Evolutionary conservation across 2,797 vertebrate species (phyloP).

Genomic region (Clarias laeviceps): DNA sequence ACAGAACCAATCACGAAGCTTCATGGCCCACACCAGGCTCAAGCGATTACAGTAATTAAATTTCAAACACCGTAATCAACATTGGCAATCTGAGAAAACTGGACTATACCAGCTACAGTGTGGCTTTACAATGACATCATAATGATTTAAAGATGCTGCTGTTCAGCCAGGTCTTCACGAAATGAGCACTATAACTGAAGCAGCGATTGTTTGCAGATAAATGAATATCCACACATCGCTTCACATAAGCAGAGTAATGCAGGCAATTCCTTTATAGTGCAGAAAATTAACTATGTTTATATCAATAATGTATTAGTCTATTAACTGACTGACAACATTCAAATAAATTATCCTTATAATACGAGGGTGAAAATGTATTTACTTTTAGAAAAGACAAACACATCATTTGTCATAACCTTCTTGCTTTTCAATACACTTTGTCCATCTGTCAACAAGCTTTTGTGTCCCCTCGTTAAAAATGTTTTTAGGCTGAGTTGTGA

Average conservation of each 20-base stretch:
- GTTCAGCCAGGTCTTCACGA: background rate
- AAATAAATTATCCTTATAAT: background rate
- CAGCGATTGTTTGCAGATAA: background rate
- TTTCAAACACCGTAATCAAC: constrained; percentile 1
- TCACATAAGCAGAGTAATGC: background rate
- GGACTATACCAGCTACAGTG: background rate
- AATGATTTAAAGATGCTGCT: background rate
- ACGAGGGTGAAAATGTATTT: too few relatives aligned
- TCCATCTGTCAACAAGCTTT: too few relatives aligned
- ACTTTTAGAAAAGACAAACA: too few relatives aligned
- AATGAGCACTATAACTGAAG: background rate
- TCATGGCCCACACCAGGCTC: constrained; percentile 12
- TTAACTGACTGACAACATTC: background rate
- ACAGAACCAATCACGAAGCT: constrained; percentile 20
- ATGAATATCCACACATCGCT: background rate
- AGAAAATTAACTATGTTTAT: background rate
- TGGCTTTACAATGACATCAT: background rate
- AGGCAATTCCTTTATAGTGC: background rate
- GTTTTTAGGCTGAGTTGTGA: too few relatives aligned
- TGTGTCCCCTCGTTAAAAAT: too few relatives aligned
- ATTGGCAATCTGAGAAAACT: background rate
- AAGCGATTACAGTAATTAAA: background rate
- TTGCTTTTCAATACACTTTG: too few relatives aligned
- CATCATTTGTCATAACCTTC: too few relatives aligned
- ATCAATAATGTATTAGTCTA: background rate